These are phyloP conservation scores for Pungitius pungitius DNA, from an alignment of 2,113 vertebrate genomes.

Conservation along the genomic window DNA sequence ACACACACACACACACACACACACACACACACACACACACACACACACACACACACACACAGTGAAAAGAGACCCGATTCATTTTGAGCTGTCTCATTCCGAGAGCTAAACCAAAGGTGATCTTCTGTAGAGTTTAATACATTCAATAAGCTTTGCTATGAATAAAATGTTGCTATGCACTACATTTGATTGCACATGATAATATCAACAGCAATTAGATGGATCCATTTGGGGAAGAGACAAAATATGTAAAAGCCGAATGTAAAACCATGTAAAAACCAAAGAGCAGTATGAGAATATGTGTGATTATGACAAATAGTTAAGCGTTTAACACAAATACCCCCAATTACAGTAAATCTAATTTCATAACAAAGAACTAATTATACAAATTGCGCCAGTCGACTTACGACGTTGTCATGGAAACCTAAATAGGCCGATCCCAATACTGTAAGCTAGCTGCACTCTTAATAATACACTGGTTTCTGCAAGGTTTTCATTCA, in stretches of 20 bases:
- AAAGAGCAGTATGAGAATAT: neutral
- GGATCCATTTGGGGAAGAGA: neutral
- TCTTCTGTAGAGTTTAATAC: neutral
- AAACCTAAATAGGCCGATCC: too few species aligned
- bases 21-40: neutral
- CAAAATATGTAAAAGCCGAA: slow-evolving; percentile 12
- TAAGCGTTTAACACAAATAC: too few species aligned
- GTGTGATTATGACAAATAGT: too few species aligned
- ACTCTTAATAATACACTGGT: too few species aligned
- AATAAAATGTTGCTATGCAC: neutral
- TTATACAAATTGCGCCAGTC: too few species aligned
- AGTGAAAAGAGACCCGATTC: slow-evolving; percentile 5
- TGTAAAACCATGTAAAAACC: slow-evolving; percentile 13
- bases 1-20: neutral
- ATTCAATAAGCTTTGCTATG: neutral
- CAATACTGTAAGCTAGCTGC: too few species aligned
- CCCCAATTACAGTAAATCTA: too few species aligned
- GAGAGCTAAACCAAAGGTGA: neutral
- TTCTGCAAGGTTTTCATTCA: too few species aligned
- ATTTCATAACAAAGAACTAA: too few species aligned
- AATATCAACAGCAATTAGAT: neutral
- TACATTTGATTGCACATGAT: neutral
- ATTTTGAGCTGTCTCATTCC: slow-evolving; percentile 10
- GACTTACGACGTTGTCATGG: too few species aligned
- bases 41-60: too few species aligned